Evolutionary conservation across 2,888 invertebrate genomes (phyloP).

Genomic region (Tanaodytes sp.): DNA sequence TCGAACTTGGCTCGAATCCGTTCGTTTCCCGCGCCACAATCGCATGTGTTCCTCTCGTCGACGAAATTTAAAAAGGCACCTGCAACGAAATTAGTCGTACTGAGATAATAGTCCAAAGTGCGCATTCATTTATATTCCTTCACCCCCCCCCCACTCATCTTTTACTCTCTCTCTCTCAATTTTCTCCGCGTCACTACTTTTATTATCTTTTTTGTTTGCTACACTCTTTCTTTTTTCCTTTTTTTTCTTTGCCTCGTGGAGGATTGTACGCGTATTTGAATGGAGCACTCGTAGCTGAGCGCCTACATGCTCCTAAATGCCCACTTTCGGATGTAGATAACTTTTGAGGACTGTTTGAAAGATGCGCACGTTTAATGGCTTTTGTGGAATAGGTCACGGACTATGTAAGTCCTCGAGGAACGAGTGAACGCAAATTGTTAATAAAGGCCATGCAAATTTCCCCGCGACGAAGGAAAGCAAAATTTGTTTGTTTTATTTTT

Average conservation of each 20-base stretch:
- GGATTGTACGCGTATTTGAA: background rate
- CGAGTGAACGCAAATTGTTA: constrained; percentile 6
- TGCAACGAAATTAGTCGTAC: constrained; percentile 49
- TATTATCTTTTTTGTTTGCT: too few relatives aligned
- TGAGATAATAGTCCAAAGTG: constrained; percentile 29
- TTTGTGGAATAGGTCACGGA: constrained; percentile 9
- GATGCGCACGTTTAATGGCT: constrained; percentile 12
- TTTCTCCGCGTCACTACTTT: too few relatives aligned
- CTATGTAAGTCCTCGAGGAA: constrained; percentile 1
- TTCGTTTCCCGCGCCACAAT: constrained; percentile 55
- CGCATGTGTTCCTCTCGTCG: constrained; percentile 61
- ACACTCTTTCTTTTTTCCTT: too few relatives aligned
- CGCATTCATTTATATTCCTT: constrained; percentile 15
- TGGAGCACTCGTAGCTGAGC: constrained; percentile 2
- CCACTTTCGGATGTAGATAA: constrained; percentile 13
- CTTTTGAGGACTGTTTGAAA: constrained; percentile 16
- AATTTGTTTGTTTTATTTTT: too few relatives aligned
- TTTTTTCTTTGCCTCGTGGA: too few relatives aligned
- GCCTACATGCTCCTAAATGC: constrained; percentile 13
- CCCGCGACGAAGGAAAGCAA: too few relatives aligned
- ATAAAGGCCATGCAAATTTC: background rate
- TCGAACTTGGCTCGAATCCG: constrained; percentile 48
- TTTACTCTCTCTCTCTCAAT: background rate
- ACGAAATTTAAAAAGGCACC: constrained; percentile 63
- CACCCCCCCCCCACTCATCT: background rate